A percentile compares a stretch with the other conserved stretches of the same genome.
phyloP scores from a whole-genome alignment of 2,888 invertebrate genomes.

The Ophion ventricosus region DNA sequence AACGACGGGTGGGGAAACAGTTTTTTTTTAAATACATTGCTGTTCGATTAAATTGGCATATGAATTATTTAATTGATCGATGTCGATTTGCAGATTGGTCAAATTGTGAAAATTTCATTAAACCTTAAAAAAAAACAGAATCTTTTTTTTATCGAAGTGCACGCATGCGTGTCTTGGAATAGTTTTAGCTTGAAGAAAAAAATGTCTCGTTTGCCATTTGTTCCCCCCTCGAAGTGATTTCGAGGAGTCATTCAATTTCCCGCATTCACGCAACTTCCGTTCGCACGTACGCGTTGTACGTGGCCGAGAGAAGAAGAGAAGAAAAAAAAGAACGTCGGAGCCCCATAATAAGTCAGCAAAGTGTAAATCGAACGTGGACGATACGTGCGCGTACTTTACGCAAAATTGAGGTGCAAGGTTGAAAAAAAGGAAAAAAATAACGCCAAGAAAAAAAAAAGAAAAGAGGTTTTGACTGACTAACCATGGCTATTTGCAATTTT shows the following conservation, averaged over 20 bases:
- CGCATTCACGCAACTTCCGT: constrained; percentile 43
- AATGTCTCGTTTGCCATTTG: constrained; percentile 2
- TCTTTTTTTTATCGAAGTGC: constrained; percentile 6
- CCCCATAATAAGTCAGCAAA: constrained; percentile 31
- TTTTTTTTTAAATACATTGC: too few relatives aligned
- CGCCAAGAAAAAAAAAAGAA: constrained; percentile 3
- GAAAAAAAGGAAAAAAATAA: not conserved
- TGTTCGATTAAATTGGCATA: too few relatives aligned
- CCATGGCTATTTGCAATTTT: constrained; percentile 27
- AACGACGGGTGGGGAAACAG: too few relatives aligned
- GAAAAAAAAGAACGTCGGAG: not conserved
- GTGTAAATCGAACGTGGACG: constrained; percentile 39
- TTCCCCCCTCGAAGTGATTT: too few relatives aligned
- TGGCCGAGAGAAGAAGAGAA: not conserved
- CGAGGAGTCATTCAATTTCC: constrained; percentile 50
- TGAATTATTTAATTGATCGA: too few relatives aligned
- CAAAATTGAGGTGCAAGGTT: not conserved
- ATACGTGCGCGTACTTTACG: not conserved
- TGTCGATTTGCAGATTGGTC: too few relatives aligned
- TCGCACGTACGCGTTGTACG: constrained; percentile 6
- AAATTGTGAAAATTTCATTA: too few relatives aligned
- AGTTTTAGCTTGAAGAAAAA: constrained; percentile 52
- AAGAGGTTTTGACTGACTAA: constrained; percentile 27
- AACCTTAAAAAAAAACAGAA: too few relatives aligned
- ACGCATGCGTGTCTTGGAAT: constrained; percentile 55